Evolutionary conservation across 2,113 vertebrate genomes (phyloP).

Genomic region (Leucosticte australis): DNA sequence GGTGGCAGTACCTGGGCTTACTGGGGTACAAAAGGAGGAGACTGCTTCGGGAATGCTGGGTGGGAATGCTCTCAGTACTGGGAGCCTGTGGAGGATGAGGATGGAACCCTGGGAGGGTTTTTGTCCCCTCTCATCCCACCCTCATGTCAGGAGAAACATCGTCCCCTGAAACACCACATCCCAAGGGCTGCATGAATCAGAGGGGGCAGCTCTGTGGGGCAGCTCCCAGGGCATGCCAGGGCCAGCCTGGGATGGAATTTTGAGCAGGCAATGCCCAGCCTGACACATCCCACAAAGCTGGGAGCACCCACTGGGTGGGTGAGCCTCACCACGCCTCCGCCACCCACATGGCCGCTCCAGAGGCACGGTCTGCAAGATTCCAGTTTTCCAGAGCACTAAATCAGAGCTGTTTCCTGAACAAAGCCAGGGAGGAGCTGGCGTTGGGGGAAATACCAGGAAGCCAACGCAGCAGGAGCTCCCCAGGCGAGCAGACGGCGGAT

Average conservation of each 20-base stretch:
- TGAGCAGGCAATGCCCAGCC: neutral
- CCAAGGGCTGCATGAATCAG: rapidly evolving
- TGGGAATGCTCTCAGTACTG: neutral
- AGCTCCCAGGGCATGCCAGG: neutral
- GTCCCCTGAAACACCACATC: rapidly evolving
- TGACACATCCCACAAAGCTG: neutral
- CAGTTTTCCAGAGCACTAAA: neutral
- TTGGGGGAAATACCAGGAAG: neutral
- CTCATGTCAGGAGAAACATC: neutral
- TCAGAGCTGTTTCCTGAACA: neutral
- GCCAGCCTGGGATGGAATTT: neutral
- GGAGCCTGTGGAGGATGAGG: neutral
- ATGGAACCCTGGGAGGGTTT: neutral
- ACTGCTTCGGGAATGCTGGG: neutral
- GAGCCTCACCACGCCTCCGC: neutral
- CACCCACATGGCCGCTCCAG: rapidly evolving
- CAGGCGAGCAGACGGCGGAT: neutral
- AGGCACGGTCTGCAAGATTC: neutral
- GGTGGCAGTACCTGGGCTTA: neutral
- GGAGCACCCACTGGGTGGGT: neutral
- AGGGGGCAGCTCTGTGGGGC: neutral
- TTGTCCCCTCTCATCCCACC: neutral
- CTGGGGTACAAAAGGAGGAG: neutral
- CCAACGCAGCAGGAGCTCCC: constrained; percentile 14
- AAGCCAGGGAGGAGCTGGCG: constrained; percentile 26